Percentiles rank a stretch among this genome's conserved stretches.
phyloP scores from a whole-genome alignment of 2,888 invertebrate species.

The Sarcophaga caerulescens region DNA sequence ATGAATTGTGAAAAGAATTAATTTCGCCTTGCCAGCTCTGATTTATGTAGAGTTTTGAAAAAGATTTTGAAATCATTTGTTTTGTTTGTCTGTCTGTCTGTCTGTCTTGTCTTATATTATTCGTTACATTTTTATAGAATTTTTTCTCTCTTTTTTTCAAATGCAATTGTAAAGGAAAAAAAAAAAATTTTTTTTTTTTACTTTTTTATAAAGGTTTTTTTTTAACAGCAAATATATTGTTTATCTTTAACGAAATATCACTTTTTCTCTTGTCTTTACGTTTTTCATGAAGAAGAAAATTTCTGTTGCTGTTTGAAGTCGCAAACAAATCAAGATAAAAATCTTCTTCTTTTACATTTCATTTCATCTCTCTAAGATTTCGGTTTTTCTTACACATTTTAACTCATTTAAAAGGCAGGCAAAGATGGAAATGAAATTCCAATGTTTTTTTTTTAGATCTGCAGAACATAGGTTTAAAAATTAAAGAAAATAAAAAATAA shows the following conservation, averaged over 20 bases:
- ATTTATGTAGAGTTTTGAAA: background rate
- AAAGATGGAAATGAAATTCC: slow-evolving; percentile 48
- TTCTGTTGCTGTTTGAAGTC: slow-evolving; percentile 56
- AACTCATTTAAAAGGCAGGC: slow-evolving; percentile 54
- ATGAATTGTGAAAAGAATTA: too few relatives aligned
- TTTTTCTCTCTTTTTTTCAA: too few relatives aligned
- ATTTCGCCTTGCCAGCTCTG: too few relatives aligned
- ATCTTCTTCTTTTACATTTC: slow-evolving; percentile 48
- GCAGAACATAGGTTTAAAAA: background rate
- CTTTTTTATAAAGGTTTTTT: slow-evolving; percentile 4
- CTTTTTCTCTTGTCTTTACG: slow-evolving; percentile 18
- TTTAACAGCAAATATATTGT: slow-evolving; percentile 5
- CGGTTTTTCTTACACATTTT: slow-evolving; percentile 45
- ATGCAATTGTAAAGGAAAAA: too few relatives aligned
- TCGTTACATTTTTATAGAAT: too few relatives aligned
- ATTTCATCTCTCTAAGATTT: too few relatives aligned
- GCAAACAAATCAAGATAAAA: slow-evolving; percentile 61
- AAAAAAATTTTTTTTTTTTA: slow-evolving; percentile 6
- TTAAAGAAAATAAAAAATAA: slow-evolving; percentile 6
- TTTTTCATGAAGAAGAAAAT: slow-evolving; percentile 9
- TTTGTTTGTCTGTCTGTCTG: too few relatives aligned
- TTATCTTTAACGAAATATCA: slow-evolving; percentile 58
- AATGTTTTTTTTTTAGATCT: background rate
- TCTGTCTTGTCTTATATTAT: too few relatives aligned
- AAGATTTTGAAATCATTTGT: background rate